Percentiles rank a stretch among this genome's conserved stretches.
phyloP scores from a whole-genome alignment of 2,797 vertebrate species.

The Mormyrops boulengeri region DNA sequence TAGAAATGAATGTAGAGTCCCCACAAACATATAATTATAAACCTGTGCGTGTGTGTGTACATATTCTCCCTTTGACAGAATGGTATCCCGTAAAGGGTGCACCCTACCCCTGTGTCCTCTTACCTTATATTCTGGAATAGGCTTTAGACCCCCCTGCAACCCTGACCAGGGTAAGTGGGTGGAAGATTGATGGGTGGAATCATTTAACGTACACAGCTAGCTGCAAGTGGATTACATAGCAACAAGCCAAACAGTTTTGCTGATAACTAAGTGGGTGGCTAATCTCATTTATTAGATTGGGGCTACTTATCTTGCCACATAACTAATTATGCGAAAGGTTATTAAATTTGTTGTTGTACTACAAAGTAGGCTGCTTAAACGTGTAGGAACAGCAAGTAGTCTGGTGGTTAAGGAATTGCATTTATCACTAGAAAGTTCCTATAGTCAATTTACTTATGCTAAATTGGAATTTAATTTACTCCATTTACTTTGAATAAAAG shows the following conservation, averaged over 20 bases:
- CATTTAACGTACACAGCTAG: background rate
- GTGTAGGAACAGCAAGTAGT: background rate
- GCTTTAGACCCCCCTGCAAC: background rate
- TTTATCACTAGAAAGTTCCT: slow-evolving; percentile 2
- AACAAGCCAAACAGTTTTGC: background rate
- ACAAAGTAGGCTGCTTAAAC: background rate
- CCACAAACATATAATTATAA: too few species aligned
- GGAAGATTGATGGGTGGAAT: background rate
- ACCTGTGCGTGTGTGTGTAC: background rate
- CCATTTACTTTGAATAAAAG: slow-evolving; percentile 5
- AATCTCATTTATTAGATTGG: slow-evolving; percentile 3
- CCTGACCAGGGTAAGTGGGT: background rate
- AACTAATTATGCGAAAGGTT: background rate
- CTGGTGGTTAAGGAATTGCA: background rate
- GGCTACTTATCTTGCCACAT: background rate
- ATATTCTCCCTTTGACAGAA: background rate
- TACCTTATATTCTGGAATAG: background rate
- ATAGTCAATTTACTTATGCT: background rate
- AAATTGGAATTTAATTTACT: background rate
- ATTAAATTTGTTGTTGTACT: slow-evolving; percentile 2
- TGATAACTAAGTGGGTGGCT: background rate
- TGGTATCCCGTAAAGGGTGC: background rate
- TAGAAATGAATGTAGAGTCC: too few species aligned
- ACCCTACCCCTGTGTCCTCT: background rate
- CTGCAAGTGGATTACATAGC: background rate